A percentile compares a stretch with the other conserved stretches of the same genome.
phyloP scores from a whole-genome alignment of 2,113 vertebrate genomes.

The Pontoporia blainvillei region DNA sequence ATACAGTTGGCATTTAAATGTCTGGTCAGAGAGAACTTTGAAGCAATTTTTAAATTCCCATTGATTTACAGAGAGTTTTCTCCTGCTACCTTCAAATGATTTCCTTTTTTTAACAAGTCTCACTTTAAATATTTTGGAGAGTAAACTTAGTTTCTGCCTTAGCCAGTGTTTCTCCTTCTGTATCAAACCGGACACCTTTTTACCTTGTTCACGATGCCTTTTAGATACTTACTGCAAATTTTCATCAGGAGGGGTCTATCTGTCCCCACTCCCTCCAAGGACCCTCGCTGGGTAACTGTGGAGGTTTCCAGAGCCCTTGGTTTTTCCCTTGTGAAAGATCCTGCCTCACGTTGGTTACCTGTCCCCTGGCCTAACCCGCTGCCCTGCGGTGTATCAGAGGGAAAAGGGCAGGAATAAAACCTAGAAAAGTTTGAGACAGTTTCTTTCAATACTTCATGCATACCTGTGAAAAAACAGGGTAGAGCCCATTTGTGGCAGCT shows the following conservation, averaged over 20 bases:
- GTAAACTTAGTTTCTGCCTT: not conserved
- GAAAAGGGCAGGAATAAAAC: not conserved
- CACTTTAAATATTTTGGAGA: not conserved
- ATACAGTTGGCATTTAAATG: not conserved
- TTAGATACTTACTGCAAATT: not conserved
- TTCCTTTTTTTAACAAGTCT: not conserved
- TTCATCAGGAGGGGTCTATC: not conserved
- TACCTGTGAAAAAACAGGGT: constrained; percentile 52
- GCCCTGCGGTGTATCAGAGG: not conserved
- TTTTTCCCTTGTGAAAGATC: not conserved
- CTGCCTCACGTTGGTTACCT: fast-evolving
- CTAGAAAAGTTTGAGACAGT: not conserved
- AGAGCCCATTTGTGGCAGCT: not conserved
- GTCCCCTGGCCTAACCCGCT: not conserved
- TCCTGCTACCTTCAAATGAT: not conserved
- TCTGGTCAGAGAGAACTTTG: constrained; percentile 1
- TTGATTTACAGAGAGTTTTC: not conserved
- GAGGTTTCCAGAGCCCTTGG: not conserved
- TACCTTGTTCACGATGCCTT: not conserved
- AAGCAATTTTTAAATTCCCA: not conserved
- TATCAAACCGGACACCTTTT: fast-evolving
- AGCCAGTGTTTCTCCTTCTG: not conserved
- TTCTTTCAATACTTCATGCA: constrained; percentile 41
- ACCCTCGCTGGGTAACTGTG: not conserved
- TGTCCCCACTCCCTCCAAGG: not conserved